Evolutionary conservation across 2,113 vertebrate genomes (phyloP), one percentile per base, ranked within the genome.

Genomic region (Indicator maculatus): DNA sequence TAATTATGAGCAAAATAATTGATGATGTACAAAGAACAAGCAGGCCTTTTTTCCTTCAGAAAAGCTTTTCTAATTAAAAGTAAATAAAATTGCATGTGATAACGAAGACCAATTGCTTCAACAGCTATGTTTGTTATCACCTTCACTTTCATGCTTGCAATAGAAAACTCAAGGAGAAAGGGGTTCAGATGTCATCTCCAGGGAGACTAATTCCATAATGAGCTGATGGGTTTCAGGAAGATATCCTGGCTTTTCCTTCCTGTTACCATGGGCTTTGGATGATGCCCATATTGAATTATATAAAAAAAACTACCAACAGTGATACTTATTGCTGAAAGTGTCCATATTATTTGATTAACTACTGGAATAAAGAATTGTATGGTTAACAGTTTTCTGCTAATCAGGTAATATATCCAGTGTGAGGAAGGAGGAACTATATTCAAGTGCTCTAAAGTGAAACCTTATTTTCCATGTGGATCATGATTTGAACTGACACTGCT

Each of bases 21-120:
- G 58, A 84, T 58, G 33, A 53, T 50, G 56, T 31, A 45, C 52
- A 66, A 93, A 91, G 81, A 86, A 70, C 73, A 82, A 91, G 77
- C 36, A 79, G 70, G 90, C 13, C 9, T 56, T 79, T 86, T 31
- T 58, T 31, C 12, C 78, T 74, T 58, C n/a, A 38, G 69, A 71
- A 93, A 77, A 91, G 59, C n/a, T 91, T 92, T 80, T 89, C 72
- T 93, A 86, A 95, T 95, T 89, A 87, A 91, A 95, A 88, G 69
- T 52, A 93, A 95, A 86, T n/a, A 88, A 94, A 87, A 60, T 74
- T 87, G 56, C 69, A 74, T 89, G 84, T 66, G 41, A 93, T 86
- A 93, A 88, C 91, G 61, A 44, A 77, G 64, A 71, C 31, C 5
- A 2, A 64, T 92, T 93, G 70, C 67, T 93, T 83, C 71, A 95